Conservation (phyloP, 2,888 invertebrate species). For the Eristalis arbustorum region DNA sequence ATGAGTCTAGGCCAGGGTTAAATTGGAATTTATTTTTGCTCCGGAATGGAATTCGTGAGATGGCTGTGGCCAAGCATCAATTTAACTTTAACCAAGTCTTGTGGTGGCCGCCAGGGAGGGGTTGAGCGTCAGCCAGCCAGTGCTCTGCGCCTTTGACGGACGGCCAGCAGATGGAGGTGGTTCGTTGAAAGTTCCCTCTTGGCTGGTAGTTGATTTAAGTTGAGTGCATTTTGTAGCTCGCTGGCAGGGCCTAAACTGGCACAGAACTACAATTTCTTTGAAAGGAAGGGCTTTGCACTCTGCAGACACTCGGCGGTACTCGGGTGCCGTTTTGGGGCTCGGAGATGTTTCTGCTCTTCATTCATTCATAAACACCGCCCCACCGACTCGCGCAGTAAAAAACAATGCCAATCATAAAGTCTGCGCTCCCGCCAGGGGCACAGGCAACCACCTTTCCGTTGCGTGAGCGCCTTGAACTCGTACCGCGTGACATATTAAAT, state of each 20-base stretch:
- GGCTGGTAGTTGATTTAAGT: no score
- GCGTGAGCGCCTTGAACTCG: background rate
- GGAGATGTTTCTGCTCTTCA: no score
- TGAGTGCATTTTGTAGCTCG: no score
- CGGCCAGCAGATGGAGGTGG: background rate
- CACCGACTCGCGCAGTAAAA: background rate
- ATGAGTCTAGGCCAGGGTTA: constrained; percentile 79
- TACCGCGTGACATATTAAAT: background rate
- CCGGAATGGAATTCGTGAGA: constrained; percentile 39
- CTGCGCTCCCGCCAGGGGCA: background rate
- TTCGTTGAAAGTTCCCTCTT: background rate
- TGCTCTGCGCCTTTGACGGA: background rate
- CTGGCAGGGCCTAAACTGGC: no score
- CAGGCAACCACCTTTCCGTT: background rate
- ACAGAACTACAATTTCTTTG: no score
- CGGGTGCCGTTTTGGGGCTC: no score
- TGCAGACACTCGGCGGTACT: no score
- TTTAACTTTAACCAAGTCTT: constrained; percentile 52
- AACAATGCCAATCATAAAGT: background rate
- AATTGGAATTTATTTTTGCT: constrained; percentile 75
- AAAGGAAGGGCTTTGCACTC: no score
- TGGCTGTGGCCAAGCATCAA: constrained; percentile 52
- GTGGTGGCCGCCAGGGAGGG: background rate
- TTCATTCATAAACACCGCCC: no score
- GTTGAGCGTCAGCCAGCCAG: background rate